A percentile compares a stretch with the other conserved stretches of the same genome.
Evolutionary conservation across 2,888 invertebrate species (phyloP).

Genomic region (Axea sp.): DNA sequence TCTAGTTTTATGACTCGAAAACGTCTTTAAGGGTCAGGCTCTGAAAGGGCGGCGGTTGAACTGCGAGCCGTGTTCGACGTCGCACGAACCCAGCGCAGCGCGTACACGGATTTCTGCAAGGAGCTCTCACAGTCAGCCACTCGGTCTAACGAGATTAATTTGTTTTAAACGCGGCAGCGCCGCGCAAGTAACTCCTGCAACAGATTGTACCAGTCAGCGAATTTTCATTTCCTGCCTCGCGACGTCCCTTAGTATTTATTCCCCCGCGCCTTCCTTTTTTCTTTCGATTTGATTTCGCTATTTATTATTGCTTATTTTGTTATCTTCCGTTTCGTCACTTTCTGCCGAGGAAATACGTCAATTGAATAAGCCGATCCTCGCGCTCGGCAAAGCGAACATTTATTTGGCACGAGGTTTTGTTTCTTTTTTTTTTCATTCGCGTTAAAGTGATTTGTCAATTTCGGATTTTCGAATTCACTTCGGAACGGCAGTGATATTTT

Average conservation of each 20-base stretch:
- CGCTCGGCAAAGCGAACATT: constrained; percentile 29
- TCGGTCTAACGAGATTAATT: constrained; percentile 76
- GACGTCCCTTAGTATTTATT: constrained; percentile 22
- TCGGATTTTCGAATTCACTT: constrained; percentile 3
- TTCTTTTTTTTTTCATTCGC: background rate
- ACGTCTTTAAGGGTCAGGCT: constrained; percentile 4
- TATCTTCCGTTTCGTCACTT: constrained; percentile 50
- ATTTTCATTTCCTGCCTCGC: constrained; percentile 65
- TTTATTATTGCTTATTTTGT: constrained; percentile 62
- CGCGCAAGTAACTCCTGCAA: constrained; percentile 72
- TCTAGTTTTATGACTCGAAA: background rate
- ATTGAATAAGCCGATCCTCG: constrained; percentile 50
- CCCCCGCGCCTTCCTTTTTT: constrained; percentile 16
- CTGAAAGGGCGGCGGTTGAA: constrained; percentile 1
- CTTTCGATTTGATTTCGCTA: constrained; percentile 51
- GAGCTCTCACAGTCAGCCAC: too few relatives aligned
- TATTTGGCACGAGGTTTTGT: constrained; percentile 12
- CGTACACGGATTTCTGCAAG: constrained; percentile 46
- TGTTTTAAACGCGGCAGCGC: constrained; percentile 75
- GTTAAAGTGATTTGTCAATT: constrained; percentile 7
- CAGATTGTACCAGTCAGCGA: constrained; percentile 70
- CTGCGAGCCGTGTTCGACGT: background rate
- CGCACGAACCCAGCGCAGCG: constrained; percentile 7
- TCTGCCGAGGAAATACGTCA: constrained; percentile 53
- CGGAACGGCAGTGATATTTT: too few relatives aligned